Base-by-base conservation (phyloP, 2,797 vertebrate genomes). In the Bryconaethiops microstoma region DNA sequence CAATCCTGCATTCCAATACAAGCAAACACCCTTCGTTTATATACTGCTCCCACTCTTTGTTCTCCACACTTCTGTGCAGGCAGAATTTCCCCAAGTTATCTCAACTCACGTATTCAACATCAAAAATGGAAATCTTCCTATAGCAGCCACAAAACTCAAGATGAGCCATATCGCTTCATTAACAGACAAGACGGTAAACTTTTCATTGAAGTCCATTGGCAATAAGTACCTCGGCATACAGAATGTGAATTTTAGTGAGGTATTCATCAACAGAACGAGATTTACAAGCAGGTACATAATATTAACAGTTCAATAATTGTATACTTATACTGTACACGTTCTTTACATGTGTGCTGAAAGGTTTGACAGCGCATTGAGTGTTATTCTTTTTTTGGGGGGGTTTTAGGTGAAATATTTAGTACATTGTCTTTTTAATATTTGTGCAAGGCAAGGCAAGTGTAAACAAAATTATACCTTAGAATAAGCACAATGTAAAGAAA, bases 1-100 rank as follows among this genome's bases (percentile, higher is more conserved):
- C 91, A 93, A 91, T 79, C 87, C 68, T 83, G 85, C 87, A 87
- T 80, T 86, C 60, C 29, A 72, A 39, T 80, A 82, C 85, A 89
- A 85, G 74, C 21, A 79, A 79, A 39, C 45, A 55, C 52, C 14
- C 55, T 70, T 78, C 42, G 55, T n/a, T 70, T 39, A 60, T 73
- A 62, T 67, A 70, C 39, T 17, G 29, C 48, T 67, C 8, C 19
- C 2, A 45, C 17, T 16, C 16, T 76, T 74, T 42, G 5, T 67
- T 71, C 83, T 85, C 82, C 62, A 76, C 52, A 57, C 7, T 75
- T 60, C 83, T 23, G 40, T 62, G 40, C 59, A 71, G 39, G 40
- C 23, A 71, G 65, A 79, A 35, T 81, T 65, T 65, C 82, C 85
- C 78, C 84, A 82, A 78, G 16, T 7, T 62, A 25, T 23, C 60